Percentiles rank a stretch among this genome's conserved stretches.
These are phyloP conservation scores for Hemithea aestivaria DNA, from an alignment of 2,888 invertebrate species.

Conservation along the genomic window DNA sequence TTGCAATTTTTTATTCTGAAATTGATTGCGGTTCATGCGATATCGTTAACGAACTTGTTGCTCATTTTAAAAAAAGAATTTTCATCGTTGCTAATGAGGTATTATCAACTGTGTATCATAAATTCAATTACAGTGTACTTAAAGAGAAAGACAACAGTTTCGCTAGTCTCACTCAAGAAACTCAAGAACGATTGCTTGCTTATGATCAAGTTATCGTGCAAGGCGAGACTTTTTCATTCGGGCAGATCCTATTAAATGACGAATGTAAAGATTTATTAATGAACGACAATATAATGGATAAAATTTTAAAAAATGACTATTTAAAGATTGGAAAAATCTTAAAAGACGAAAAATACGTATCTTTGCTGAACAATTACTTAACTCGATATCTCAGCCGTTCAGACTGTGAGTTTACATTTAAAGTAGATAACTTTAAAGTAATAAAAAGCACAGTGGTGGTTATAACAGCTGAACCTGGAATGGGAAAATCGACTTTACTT, in stretches of 20 bases:
- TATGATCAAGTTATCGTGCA: slow-evolving; percentile 1
- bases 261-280: slow-evolving; percentile 1
- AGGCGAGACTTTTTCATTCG: slow-evolving; percentile 1
- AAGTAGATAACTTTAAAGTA: slow-evolving; percentile 1
- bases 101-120: neutral
- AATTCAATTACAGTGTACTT: neutral
- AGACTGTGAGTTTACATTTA: neutral
- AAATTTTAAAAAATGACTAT: neutral
- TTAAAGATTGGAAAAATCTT: slow-evolving; percentile 3
- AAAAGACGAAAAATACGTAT: neutral
- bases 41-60: neutral
- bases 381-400: neutral
- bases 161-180: neutral
- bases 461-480: slow-evolving; percentile 22
- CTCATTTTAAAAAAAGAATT: neutral
- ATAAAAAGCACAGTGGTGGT: neutral
- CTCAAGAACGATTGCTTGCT: neutral
- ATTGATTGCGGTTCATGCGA: neutral
- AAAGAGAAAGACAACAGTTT: slow-evolving; percentile 2
- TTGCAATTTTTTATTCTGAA: neutral
- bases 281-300: neutral
- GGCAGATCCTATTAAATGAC: neutral
- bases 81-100: slow-evolving; percentile 1
- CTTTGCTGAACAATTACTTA: neutral
- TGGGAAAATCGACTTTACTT: slow-evolving; percentile 11